These are phyloP conservation scores for Microctonus hyperodae DNA, from an alignment of 2,888 invertebrate genomes.

Conservation along the genomic window DNA sequence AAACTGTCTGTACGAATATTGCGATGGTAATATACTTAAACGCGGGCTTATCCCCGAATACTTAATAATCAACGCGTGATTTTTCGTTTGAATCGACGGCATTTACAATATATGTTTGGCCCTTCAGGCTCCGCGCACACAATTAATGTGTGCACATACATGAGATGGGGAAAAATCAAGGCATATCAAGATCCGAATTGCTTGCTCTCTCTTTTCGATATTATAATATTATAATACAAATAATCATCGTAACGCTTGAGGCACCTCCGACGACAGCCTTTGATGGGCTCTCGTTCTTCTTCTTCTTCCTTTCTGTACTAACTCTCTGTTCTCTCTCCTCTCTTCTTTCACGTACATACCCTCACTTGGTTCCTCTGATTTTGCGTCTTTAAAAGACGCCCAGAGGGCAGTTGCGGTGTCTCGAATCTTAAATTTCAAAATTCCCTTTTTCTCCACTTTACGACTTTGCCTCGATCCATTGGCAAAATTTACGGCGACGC, in stretches of 20 bases:
- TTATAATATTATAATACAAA: conserved; percentile 49
- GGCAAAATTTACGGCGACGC: conserved; percentile 51
- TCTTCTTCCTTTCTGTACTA: conserved; percentile 29
- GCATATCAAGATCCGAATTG: conserved; percentile 24
- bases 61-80: conserved; percentile 6
- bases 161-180: conserved; percentile 15
- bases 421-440: conserved; percentile 50
- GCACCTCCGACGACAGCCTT: conserved; percentile 31
- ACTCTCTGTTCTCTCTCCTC: conserved; percentile 12
- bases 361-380: conserved; percentile 24
- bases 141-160: background rate
- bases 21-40: background rate
- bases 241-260: conserved; percentile 43
- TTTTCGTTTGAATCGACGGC: conserved; percentile 4
- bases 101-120: background rate
- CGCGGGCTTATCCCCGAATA: conserved; percentile 3
- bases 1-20: background rate
- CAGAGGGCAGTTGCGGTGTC: conserved; percentile 41
- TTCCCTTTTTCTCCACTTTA: conserved; percentile 44
- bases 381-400: conserved; percentile 32
- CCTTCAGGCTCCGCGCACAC: background rate
- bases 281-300: conserved; percentile 20
- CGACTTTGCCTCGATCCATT: conserved; percentile 48
- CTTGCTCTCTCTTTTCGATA: conserved; percentile 25
- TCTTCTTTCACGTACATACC: background rate